Evolutionary conservation across 2,797 vertebrate species (phyloP), one percentile per base, ranked within the genome.

Genomic region (Toxotes lorentzi): DNA sequence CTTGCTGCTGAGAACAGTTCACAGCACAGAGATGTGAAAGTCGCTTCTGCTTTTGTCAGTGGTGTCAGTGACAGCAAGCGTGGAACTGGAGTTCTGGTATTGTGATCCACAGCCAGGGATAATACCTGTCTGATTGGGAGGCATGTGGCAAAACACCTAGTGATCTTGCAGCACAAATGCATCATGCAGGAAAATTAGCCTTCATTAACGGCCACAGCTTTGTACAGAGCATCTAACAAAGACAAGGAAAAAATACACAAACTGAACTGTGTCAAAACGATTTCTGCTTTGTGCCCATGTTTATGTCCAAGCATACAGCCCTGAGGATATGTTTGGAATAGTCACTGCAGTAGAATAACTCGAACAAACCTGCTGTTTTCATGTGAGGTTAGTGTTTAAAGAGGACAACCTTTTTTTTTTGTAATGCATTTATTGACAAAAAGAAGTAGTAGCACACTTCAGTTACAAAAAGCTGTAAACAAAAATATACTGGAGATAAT

Each of bases 91-190:
- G 48, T 84, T 76, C 73, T 56, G 51, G 58, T 83, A 58, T 62
- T 73, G 62, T 75, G 58, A 77, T 81, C 35, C 43, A 77, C 9
- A 21, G 48, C 61, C 43, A 41, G 59, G 23, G 68, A 88, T 76
- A 51, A 79, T 82, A 79, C 64, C 38, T 89, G 68, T n/a, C 68
- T 68, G 79, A 65, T 78, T 80, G 63, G 57, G 35, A 81, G 73
- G 62, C 75, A 63, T 76, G 54, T 79, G 67, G 65, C 59, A 61
- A 72, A 79, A 87, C 53, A 64, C 67, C 53, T 75, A 61, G 23
- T 62, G 71, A 75, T 71, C 32, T 67, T 61, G 60, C 77, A 50
- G 67, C 54, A 77, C 60, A 65, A 66, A 87, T 76, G 45, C 53
- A 82, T 63, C 61, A 70, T 48, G 53, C 60, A 74, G 63, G 41